Evolutionary conservation across 2,113 vertebrate species (phyloP).

Genomic region (Phaethon lepturus): DNA sequence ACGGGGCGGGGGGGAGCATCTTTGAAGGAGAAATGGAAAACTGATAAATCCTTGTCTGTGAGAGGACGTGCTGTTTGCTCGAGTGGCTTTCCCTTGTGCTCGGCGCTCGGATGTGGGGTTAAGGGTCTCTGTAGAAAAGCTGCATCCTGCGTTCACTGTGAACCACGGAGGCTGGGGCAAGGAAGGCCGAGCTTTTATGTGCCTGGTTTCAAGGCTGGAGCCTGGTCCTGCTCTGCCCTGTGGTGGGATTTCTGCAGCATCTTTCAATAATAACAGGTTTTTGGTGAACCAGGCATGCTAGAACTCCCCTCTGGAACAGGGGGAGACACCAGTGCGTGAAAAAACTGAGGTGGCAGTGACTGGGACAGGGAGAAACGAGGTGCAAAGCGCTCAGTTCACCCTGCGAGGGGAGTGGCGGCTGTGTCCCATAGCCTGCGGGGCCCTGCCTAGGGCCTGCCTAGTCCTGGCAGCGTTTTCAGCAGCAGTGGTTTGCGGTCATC

Average conservation of each 20-base stretch:
- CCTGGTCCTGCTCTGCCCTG: fast-evolving
- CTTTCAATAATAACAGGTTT: fast-evolving
- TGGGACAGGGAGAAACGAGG: neutral
- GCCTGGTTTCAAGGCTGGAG: neutral
- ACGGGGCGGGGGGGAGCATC: neutral
- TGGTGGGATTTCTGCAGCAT: neutral
- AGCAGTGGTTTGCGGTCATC: neutral
- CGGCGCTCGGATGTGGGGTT: fast-evolving
- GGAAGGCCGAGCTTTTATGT: fast-evolving
- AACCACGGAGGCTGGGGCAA: fast-evolving
- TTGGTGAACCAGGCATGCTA: fast-evolving
- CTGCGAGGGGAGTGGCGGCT: fast-evolving
- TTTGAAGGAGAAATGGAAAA: neutral
- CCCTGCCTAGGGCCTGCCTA: fast-evolving
- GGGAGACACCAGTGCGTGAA: fast-evolving
- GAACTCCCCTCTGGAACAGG: neutral
- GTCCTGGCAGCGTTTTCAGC: neutral
- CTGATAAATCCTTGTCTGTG: too few relatives aligned
- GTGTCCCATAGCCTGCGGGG: fast-evolving
- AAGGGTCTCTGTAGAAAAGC: neutral
- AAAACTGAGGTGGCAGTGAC: too few relatives aligned
- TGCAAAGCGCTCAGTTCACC: fast-evolving
- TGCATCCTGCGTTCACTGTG: fast-evolving
- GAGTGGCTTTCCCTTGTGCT: neutral
- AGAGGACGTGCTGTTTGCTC: neutral